Evolutionary conservation across 2,113 vertebrate species (phyloP).

Genomic region (Macroglossus sobrinus): DNA sequence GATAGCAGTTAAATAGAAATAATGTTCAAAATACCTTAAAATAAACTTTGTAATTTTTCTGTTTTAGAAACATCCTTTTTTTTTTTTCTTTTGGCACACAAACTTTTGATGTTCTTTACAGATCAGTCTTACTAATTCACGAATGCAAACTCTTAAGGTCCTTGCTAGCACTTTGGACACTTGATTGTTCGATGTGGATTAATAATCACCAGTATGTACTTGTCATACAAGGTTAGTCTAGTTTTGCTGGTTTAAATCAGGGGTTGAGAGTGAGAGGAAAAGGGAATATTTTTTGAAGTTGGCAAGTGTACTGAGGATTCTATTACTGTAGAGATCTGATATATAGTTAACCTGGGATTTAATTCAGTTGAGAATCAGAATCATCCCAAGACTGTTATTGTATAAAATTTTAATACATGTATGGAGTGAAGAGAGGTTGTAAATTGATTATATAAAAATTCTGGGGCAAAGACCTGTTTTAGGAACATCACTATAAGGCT

Average conservation of each 20-base stretch:
- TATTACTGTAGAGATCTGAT: not conserved
- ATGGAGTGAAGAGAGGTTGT: not conserved
- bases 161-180: not conserved
- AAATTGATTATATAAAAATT: not conserved
- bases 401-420: not conserved
- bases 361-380: not conserved
- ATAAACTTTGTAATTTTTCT: conserved; percentile 25
- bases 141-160: not conserved
- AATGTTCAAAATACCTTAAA: conserved; percentile 30
- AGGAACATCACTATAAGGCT: not conserved
- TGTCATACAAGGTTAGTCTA: not conserved
- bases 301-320: not conserved
- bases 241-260: not conserved
- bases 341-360: not conserved
- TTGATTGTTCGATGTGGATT: not conserved
- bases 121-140: not conserved
- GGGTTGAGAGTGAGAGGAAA: not conserved
- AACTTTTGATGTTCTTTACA: not conserved
- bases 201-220: not conserved
- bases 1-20: not conserved
- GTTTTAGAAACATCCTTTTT: conserved; percentile 5
- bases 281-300: conserved; percentile 6
- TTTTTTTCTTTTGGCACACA: not conserved
- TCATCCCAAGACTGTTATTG: not conserved
- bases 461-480: not conserved